A percentile compares a stretch with the other conserved stretches of the same genome.
Conservation (phyloP, 2,113 vertebrate genomes). For the Pitta sordida region DNA sequence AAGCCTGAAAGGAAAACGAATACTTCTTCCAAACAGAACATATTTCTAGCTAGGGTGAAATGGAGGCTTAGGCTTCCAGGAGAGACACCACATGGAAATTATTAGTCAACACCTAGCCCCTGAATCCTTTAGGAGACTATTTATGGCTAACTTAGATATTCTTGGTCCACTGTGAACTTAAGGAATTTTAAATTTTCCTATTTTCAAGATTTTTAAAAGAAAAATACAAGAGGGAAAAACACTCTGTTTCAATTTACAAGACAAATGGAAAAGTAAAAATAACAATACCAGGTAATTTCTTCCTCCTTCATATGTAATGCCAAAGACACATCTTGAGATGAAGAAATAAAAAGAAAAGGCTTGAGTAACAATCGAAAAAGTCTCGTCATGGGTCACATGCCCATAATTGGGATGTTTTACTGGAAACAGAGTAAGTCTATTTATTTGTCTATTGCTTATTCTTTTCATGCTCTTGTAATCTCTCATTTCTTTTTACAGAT, state of each 20-base stretch:
- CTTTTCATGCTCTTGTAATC: neutral
- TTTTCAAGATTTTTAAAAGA: neutral
- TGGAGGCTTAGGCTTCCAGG: neutral
- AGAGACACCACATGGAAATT: neutral
- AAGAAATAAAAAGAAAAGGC: neutral
- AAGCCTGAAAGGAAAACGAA: neutral
- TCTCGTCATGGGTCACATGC: neutral
- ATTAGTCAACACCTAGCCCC: neutral
- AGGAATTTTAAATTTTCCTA: neutral
- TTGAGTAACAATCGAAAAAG: neutral
- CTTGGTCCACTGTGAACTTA: constrained; percentile 13
- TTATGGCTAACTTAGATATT: neutral
- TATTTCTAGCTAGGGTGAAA: neutral
- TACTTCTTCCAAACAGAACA: neutral
- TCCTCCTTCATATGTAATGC: neutral
- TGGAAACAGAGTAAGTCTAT: constrained; percentile 58
- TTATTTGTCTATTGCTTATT: constrained; percentile 52
- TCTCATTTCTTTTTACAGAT: constrained; percentile 21
- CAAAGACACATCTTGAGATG: neutral
- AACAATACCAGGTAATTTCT: neutral
- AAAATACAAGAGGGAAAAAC: neutral
- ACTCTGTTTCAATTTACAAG: neutral
- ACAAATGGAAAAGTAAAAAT: neutral
- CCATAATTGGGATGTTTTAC: constrained; percentile 28
- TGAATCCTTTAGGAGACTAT: constrained; percentile 2